Evolutionary conservation across 1,140 invertebrate species (phyloP), one percentile per base, ranked within the genome.

Genomic region (Drosophila funebris): DNA sequence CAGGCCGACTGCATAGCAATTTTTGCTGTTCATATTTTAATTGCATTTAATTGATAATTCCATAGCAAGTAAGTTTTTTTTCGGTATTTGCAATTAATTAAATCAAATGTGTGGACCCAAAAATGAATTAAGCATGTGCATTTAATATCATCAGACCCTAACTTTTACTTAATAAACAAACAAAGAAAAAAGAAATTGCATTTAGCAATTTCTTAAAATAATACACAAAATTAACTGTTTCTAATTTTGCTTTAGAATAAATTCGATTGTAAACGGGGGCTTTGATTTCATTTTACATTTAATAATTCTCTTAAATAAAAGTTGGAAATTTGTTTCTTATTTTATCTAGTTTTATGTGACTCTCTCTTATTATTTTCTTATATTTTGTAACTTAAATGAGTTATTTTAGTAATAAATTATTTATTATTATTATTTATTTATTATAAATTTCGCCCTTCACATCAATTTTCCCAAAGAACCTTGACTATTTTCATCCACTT

Each of bases 1-100:
- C 31, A 46, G 48, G 4, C 13, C 39, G 11, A 43, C 63, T 37
- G 9, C 37, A 43, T 31, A 71, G n/a, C n/a, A 62, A 29, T 61
- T 69, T 61, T 64, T 73, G 78, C 71, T 66, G 77, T 64, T 71
- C 71, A 71, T 60, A 75, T 75, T 78, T 80, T 73, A 80, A 80
- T 80, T 81, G 79, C 52, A 53, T 78, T 52, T 80, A 80, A 80
- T 80, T 80, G 72, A 80, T 80, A 67, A 80, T 76, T 62, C 18
- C 27, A 68, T 43, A 58, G 53, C 46, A 44, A n/a, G 41, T 48
- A n/a, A n/a, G n/a, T 58, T 48, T 48, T 46, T 39, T 29, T 43
- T 73, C 39, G 31, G 18, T 22, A 36, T 66, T 56, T 43, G 54
- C 44, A 74, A 75, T 79, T 79, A 79, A 75, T 79, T 66, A 33